Conservation (phyloP, 2,888 invertebrate species). For the Nezara viridula region DNA sequence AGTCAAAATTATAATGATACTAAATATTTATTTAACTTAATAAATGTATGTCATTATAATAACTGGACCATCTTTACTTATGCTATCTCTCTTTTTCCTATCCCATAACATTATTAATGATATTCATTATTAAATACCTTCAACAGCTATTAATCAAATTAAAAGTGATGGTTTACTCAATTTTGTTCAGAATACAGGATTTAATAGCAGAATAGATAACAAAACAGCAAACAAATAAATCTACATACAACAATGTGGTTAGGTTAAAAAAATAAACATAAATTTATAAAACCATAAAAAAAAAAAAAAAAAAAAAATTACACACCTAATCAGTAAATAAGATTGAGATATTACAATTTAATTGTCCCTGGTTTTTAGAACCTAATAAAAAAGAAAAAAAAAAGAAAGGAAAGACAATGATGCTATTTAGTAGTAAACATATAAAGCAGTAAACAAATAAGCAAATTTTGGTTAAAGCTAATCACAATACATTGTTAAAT, state of each 20-base stretch:
- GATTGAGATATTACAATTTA: background rate
- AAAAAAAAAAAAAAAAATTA: background rate
- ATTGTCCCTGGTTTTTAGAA: slow-evolving; percentile 39
- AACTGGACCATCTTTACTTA: too few relatives aligned
- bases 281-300: background rate
- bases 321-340: background rate
- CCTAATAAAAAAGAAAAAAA: background rate
- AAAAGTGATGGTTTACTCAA: too few relatives aligned
- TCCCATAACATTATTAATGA: too few relatives aligned
- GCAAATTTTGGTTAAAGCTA: background rate
- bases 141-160: too few relatives aligned
- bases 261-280: background rate
- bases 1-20: too few relatives aligned
- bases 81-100: too few relatives aligned
- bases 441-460: slow-evolving; percentile 13
- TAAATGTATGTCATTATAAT: too few relatives aligned
- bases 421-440: slow-evolving; percentile 5
- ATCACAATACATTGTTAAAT: background rate
- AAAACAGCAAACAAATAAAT: background rate
- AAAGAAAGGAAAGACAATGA: background rate
- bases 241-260: background rate
- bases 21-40: too few relatives aligned
- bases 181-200: too few relatives aligned
- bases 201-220: background rate
- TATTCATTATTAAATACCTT: too few relatives aligned